Evolutionary conservation across 2,888 invertebrate species (phyloP).

Genomic region (Chelonus formosanus): DNA sequence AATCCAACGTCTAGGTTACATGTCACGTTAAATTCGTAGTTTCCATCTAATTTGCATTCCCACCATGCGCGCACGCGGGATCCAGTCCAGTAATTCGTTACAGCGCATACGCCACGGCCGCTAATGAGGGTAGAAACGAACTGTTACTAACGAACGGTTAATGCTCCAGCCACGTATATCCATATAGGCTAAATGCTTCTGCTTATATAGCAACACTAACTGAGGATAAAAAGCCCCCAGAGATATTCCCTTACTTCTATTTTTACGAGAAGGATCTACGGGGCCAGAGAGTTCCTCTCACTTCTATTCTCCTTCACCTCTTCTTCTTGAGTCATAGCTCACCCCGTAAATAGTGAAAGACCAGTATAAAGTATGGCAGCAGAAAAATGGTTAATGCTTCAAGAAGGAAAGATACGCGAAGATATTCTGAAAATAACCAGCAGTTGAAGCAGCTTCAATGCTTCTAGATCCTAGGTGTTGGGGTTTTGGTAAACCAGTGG

Average conservation of each 20-base stretch:
- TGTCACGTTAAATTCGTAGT: conserved; percentile 46
- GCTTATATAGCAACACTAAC: conserved; percentile 8
- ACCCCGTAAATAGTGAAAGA: conserved; percentile 38
- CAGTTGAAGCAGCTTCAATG: background rate
- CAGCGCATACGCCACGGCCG: conserved; percentile 50
- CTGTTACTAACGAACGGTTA: conserved; percentile 58
- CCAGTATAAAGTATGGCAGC: conserved; percentile 25
- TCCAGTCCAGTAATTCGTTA: conserved; percentile 53
- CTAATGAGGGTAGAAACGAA: conserved; percentile 56
- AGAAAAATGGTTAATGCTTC: conserved; percentile 30
- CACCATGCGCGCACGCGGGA: conserved; percentile 42
- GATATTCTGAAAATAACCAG: too few relatives aligned
- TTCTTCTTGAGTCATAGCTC: conserved; percentile 33
- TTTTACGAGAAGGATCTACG: conserved; percentile 22
- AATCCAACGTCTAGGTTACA: conserved; percentile 9
- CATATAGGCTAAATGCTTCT: conserved; percentile 25
- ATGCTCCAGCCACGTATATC: conserved; percentile 43
- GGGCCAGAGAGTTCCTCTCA: conserved; percentile 4
- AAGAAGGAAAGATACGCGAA: background rate
- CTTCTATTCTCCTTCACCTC: conserved; percentile 1
- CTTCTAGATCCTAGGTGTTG: background rate
- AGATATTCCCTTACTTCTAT: conserved; percentile 27
- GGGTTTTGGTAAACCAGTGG: background rate
- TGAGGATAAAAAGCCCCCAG: conserved; percentile 19
- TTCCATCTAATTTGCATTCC: conserved; percentile 56